phyloP scores from a whole-genome alignment of 2,888 invertebrate species.

The Neoaliturus tenellus region DNA sequence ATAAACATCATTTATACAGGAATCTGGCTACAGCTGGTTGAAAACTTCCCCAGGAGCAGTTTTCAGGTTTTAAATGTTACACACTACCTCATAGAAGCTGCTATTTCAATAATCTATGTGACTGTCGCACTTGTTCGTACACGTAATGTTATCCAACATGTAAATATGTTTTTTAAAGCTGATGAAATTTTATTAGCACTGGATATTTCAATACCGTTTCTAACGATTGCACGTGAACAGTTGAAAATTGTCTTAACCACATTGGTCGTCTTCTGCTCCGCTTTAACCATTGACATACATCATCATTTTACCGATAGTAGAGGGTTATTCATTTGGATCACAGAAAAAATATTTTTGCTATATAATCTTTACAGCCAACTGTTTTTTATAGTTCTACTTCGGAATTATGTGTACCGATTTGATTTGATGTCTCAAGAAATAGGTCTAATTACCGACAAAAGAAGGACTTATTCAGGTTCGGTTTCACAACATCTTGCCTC shows the following conservation, averaged over 20 bases:
- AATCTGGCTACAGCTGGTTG: background rate
- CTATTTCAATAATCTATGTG: background rate
- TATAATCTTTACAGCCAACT: background rate
- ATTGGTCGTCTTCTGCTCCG: background rate
- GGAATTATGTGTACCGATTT: background rate
- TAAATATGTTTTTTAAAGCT: constrained; percentile 5
- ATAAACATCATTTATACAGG: background rate
- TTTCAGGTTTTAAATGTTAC: background rate
- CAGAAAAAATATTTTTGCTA: background rate
- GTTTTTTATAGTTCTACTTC: background rate
- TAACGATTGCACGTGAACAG: background rate
- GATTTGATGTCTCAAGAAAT: background rate
- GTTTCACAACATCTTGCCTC: background rate
- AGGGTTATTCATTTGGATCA: background rate
- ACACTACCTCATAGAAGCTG: background rate
- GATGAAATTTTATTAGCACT: background rate
- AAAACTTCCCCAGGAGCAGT: background rate
- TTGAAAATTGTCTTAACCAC: background rate
- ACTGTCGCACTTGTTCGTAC: background rate
- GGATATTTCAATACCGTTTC: background rate
- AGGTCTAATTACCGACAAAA: background rate
- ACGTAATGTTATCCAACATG: background rate
- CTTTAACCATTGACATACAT: background rate
- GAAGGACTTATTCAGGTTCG: background rate
- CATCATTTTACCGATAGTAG: background rate